These are phyloP conservation scores for Gandaritis pyraliata DNA, from an alignment of 2,888 invertebrate species.

Conservation along the genomic window DNA sequence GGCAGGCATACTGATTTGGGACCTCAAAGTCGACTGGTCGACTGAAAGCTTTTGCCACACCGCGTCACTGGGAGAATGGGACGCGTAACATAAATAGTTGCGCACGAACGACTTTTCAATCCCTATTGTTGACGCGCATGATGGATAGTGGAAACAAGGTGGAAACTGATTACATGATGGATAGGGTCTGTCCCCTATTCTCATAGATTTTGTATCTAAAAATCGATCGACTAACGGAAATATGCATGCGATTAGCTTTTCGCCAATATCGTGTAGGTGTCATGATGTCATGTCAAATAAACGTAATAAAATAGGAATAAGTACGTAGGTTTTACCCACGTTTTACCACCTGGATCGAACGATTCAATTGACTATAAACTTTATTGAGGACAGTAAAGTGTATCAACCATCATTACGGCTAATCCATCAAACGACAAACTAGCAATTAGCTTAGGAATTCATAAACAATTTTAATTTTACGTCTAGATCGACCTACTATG, in stretches of 20 bases:
- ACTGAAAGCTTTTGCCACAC: no score
- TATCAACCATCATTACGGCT: conserved; percentile 20
- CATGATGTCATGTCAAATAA: no score
- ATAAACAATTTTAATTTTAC: conserved; percentile 70
- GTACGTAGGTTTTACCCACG: no score
- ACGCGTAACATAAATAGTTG: no score
- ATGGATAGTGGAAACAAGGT: no score
- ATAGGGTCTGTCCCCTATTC: conserved; percentile 53
- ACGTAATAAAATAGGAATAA: no score
- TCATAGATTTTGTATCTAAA: not conserved
- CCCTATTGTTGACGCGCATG: conserved; percentile 39
- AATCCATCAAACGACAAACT: conserved; percentile 40
- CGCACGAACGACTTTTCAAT: conserved; percentile 19
- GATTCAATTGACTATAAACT: not conserved
- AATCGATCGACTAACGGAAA: no score
- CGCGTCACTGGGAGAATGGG: no score
- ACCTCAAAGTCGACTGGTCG: not conserved
- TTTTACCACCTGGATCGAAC: no score
- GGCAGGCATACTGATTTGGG: not conserved
- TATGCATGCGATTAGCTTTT: no score
- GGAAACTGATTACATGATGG: conserved; percentile 56
- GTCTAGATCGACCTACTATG: conserved; percentile 67
- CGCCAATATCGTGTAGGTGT: no score
- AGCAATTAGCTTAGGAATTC: conserved; percentile 66
- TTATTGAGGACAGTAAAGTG: conserved; percentile 1